phyloP scores from a whole-genome alignment of 2,888 invertebrate genomes.

The Ornithoptera alexandrae region DNA sequence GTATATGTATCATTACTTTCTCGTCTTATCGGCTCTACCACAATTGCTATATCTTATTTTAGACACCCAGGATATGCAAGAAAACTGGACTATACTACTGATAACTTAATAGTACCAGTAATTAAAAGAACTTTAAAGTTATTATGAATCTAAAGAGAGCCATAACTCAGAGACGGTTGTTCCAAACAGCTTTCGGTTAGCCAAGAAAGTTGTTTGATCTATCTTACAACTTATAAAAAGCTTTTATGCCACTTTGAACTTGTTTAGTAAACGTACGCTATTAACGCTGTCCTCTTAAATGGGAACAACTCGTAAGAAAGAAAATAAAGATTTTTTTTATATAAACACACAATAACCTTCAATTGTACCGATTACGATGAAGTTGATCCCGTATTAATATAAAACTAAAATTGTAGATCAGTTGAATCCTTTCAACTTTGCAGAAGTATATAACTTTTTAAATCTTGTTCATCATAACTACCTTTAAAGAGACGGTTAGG shows the following conservation, averaged over 20 bases:
- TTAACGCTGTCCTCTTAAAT: background rate
- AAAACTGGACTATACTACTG: background rate
- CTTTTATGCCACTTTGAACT: slow-evolving; percentile 1
- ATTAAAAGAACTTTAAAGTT: slow-evolving; percentile 1
- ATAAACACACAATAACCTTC: background rate
- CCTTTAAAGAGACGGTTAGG: no score
- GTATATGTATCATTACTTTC: no score
- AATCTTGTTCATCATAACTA: no score
- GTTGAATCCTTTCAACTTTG: no score
- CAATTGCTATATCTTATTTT: background rate
- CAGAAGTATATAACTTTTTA: no score
- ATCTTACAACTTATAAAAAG: slow-evolving; percentile 5
- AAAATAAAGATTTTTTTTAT: background rate
- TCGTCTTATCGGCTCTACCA: no score
- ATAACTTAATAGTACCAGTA: background rate
- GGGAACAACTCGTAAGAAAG: background rate
- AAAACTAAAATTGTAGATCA: no score
- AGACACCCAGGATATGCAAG: background rate
- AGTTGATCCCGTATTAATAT: background rate
- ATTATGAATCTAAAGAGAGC: background rate
- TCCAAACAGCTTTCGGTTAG: slow-evolving; percentile 4
- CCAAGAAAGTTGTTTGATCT: slow-evolving; percentile 5
- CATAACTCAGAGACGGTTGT: slow-evolving; percentile 3
- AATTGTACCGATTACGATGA: background rate
- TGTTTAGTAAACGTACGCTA: background rate